phyloP scores from a whole-genome alignment of 2,888 invertebrate species.

The Drosophila longiperda region DNA sequence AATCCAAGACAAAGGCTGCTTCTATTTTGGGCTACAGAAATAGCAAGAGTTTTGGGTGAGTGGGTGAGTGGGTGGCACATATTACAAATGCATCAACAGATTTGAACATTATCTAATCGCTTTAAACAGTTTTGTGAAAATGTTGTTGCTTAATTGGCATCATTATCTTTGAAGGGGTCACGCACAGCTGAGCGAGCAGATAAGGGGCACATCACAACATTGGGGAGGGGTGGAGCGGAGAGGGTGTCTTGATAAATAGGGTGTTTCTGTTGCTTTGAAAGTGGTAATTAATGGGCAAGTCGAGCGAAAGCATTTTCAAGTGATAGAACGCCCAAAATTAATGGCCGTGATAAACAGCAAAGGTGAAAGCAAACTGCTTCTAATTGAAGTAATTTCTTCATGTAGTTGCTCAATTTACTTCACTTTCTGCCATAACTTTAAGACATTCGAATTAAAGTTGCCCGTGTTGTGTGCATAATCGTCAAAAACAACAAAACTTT shows the following conservation, averaged over 20 bases:
- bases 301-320: slow-evolving; percentile 48
- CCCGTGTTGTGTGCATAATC: slow-evolving; percentile 67
- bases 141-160: slow-evolving; percentile 73
- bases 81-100: slow-evolving; percentile 23
- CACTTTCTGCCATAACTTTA: not conserved
- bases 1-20: slow-evolving; percentile 2
- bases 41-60: slow-evolving; percentile 3
- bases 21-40: slow-evolving; percentile 19
- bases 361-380: slow-evolving; percentile 20
- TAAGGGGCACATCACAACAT: slow-evolving; percentile 4
- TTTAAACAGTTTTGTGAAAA: slow-evolving; percentile 68
- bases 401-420: not conserved
- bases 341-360: slow-evolving; percentile 32
- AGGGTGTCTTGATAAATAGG: slow-evolving; percentile 61
- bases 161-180: slow-evolving; percentile 75
- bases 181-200: slow-evolving; percentile 50
- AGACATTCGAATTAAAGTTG: slow-evolving; percentile 9
- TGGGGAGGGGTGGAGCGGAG: not conserved
- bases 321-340: slow-evolving; percentile 45
- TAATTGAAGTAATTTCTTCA: slow-evolving; percentile 31
- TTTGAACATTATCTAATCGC: slow-evolving; percentile 67
- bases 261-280: slow-evolving; percentile 28
- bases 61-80: not conserved
- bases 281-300: slow-evolving; percentile 69
- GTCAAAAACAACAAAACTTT: slow-evolving; percentile 60